Evolutionary conservation across 1,140 invertebrate species (phyloP), one percentile per base, ranked within the genome.

Genomic region (Ephestia elutella): DNA sequence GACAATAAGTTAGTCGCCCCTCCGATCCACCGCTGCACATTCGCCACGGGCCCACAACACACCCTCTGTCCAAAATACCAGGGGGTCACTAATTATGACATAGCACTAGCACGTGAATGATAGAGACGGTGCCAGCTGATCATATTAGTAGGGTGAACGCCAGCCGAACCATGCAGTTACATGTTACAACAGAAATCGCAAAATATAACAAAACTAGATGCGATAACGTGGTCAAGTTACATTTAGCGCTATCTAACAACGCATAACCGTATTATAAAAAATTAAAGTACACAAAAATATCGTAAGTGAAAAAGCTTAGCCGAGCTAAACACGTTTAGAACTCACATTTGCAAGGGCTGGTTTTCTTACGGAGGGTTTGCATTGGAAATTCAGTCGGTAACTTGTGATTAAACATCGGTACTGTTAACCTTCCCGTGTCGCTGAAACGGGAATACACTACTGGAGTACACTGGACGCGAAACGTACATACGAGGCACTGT

Each of bases 271-370:
- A 68, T 63, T 62, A 65, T 65, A 70, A 65, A 66, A 65, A 59
- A 49, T 71, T 66, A 65, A 59, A 49, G 70, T 66, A 70, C 44
- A 63, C 51, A 68, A 68, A 64, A 60, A 67, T 59, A 71, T 70
- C 28, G 56, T 69, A 66, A 68, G 70, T 67, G 51, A 65, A 58
- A 57, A 73, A 78, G 69, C 71, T 58, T 49, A 57, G 51, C 67
- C 66, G 66, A 78, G 66, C 66, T 67, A 71, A 62, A 70, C 62
- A 76, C 62, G 61, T 51, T 60, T 56, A 59, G 65, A 65, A 95
- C 95, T 95, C 91, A 96, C 95, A 95, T 92, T 96, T 96, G 89
- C 94, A 93, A 80, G 95, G 95, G 89, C 94, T 96, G 76, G 94
- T 95, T 91, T 94, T 95, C 90, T 95, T 96, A 74, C 95, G 92